Conservation (phyloP, 2,888 invertebrate genomes). For the Melinaea marsaeus region DNA sequence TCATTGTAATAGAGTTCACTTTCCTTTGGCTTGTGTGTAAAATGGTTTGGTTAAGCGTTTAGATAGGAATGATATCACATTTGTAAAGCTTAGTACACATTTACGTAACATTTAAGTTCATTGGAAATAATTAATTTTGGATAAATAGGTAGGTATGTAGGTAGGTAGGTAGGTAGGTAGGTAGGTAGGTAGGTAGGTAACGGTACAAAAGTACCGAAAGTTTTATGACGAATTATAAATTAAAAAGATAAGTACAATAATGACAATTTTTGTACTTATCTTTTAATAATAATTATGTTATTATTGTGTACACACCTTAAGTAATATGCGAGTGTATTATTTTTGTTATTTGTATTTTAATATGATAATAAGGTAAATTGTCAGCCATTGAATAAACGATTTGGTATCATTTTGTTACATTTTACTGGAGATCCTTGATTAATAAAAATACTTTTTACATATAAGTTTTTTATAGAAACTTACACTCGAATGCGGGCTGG, state of each 20-base stretch:
- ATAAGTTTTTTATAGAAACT: no score
- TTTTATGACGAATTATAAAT: no score
- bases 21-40: slow-evolving; percentile 4
- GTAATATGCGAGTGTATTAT: neutral
- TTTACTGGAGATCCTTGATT: neutral
- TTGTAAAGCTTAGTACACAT: neutral
- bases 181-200: no score
- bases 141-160: no score
- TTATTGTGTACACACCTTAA: neutral
- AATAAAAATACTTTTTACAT: neutral
- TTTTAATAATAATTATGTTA: neutral
- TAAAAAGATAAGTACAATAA: neutral
- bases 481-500: no score
- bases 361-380: slow-evolving; percentile 7
- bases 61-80: slow-evolving; percentile 23
- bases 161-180: no score
- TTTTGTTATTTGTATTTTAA: slow-evolving; percentile 4
- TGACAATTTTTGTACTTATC: neutral
- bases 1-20: slow-evolving; percentile 13
- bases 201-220: no score
- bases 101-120: neutral
- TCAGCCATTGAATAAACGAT: neutral
- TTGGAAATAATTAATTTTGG: no score
- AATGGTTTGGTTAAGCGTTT: slow-evolving; percentile 21
- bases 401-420: slow-evolving; percentile 1